Conservation (phyloP, 2,113 vertebrate genomes). For the Dinomys branickii region DNA sequence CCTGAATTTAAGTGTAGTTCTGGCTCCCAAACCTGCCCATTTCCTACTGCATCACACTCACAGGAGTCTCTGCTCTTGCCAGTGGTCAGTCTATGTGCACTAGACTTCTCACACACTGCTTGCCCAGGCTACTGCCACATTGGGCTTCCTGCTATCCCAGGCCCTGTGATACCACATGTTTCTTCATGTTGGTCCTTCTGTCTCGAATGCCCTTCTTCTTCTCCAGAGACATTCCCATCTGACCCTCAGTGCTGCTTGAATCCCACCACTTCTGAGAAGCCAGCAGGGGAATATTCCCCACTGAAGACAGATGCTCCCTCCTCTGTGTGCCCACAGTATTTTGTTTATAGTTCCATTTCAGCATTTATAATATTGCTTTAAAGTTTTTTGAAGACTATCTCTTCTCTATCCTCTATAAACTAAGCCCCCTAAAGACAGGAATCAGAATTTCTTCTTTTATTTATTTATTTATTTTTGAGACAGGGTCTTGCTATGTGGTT, state of each 20-base stretch:
- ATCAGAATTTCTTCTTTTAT: background rate
- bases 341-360: constrained; percentile 37
- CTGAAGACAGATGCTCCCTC: background rate
- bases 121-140: background rate
- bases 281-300: background rate
- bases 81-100: background rate
- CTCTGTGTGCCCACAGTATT: background rate
- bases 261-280: background rate
- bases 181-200: background rate
- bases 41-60: background rate
- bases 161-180: background rate
- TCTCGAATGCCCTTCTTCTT: background rate
- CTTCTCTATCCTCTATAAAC: background rate
- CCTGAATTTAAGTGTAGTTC: constrained; percentile 8
- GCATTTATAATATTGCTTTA: background rate
- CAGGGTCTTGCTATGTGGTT: background rate
- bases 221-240: background rate
- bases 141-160: background rate
- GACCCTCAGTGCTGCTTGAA: background rate
- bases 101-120: background rate
- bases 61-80: background rate
- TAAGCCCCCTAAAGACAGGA: background rate
- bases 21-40: background rate
- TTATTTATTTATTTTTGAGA: background rate
- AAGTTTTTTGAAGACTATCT: background rate